Percentiles rank a stretch among this genome's conserved stretches.
These are phyloP conservation scores for Atherix ibis DNA, from an alignment of 2,888 invertebrate genomes.

Conservation along the genomic window DNA sequence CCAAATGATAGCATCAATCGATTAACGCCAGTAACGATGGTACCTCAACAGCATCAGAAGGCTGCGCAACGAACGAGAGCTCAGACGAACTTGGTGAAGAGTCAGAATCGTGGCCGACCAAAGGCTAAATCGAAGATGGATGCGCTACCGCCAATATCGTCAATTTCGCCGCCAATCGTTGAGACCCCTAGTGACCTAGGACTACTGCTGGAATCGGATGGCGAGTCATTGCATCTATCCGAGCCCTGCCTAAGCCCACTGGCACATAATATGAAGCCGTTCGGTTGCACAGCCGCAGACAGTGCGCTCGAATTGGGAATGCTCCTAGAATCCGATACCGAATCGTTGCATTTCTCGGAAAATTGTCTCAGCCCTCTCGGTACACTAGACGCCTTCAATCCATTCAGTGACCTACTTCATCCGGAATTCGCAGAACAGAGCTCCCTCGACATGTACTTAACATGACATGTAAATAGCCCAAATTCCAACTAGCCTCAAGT, in stretches of 20 bases:
- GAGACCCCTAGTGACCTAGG: constrained; percentile 24
- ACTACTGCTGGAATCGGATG: constrained; percentile 41
- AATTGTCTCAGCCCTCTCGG: constrained; percentile 25
- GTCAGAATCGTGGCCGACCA: background rate
- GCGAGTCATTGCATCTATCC: constrained; percentile 36
- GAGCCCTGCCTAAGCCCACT: constrained; percentile 26
- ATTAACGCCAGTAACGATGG: too few relatives aligned
- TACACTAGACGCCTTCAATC: constrained; percentile 24
- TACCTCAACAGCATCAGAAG: constrained; percentile 1
- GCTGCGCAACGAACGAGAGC: background rate
- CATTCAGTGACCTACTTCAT: constrained; percentile 26
- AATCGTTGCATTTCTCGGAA: constrained; percentile 24
- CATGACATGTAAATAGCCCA: constrained; percentile 20
- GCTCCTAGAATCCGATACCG: constrained; percentile 23
- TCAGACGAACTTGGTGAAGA: background rate
- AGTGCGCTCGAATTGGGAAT: constrained; percentile 24
- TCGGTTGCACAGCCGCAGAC: constrained; percentile 11
- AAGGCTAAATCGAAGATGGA: constrained; percentile 10
- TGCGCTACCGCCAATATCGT: constrained; percentile 13
- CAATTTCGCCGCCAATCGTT: constrained; percentile 15
- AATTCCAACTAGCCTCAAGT: too few relatives aligned
- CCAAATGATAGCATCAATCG: too few relatives aligned
- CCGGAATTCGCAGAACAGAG: constrained; percentile 23
- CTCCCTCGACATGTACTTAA: constrained; percentile 25
- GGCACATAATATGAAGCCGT: constrained; percentile 10